Conservation (phyloP, 2,113 vertebrate genomes). For the Gymnobelideus leadbeateri region DNA sequence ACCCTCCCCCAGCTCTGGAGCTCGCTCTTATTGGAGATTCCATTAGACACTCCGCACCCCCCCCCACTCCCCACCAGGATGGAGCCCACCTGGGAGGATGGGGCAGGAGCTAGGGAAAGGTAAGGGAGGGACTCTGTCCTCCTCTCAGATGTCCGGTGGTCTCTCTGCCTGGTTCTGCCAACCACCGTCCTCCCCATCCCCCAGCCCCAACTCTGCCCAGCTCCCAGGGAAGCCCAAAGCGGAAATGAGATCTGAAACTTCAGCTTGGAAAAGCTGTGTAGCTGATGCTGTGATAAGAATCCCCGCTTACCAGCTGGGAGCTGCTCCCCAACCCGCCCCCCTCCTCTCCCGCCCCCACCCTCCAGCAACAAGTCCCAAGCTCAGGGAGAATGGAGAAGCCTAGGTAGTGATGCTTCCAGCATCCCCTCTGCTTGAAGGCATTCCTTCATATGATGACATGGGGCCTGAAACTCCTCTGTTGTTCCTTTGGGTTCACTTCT, state of each 20-base stretch:
- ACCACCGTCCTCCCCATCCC: slow-evolving; percentile 1
- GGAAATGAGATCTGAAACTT: slow-evolving; percentile 76
- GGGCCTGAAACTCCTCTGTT: not conserved
- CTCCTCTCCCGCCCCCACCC: not conserved
- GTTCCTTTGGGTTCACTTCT: not conserved
- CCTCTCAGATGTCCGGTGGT: not conserved
- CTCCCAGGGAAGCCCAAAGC: slow-evolving; percentile 61
- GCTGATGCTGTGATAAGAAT: slow-evolving; percentile 62
- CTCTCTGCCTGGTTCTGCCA: not conserved
- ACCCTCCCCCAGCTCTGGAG: not conserved
- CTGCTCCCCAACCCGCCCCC: not conserved
- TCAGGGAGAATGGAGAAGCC: not conserved
- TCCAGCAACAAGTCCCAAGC: not conserved
- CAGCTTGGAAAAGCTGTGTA: slow-evolving; percentile 59
- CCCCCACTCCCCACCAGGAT: not conserved
- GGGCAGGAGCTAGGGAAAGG: not conserved
- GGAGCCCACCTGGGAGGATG: not conserved
- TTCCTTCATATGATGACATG: too few species aligned
- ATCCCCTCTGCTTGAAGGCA: not conserved
- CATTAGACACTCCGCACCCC: not conserved
- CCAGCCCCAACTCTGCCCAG: not conserved
- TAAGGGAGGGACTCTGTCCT: not conserved
- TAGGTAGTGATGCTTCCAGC: not conserved
- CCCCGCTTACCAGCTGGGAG: slow-evolving; percentile 67
- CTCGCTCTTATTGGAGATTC: not conserved